Evolutionary conservation across 2,888 invertebrate genomes (phyloP).

Genomic region (Ferdinandea cuprea): DNA sequence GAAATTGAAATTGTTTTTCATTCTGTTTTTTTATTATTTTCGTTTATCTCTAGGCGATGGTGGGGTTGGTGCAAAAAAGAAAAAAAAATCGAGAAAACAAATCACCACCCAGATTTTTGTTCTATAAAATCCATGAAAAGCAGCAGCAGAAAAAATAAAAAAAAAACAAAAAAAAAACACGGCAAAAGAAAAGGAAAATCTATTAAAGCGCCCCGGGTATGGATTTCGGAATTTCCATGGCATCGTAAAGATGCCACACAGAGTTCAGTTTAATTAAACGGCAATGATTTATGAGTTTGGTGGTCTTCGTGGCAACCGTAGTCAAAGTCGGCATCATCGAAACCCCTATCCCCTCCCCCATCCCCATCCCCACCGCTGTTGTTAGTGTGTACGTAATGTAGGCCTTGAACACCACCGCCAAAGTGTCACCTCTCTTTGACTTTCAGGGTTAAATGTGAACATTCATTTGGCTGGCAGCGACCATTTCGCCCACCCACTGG

Average conservation of each 20-base stretch:
- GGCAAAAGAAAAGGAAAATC: conserved; percentile 33
- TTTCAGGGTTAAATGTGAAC: conserved; percentile 59
- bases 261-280: conserved; percentile 68
- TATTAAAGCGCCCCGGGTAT: conserved; percentile 45
- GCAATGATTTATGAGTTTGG: conserved; percentile 64
- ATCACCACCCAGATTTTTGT: conserved; percentile 1
- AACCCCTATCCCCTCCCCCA: too few species aligned
- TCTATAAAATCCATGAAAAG: neutral
- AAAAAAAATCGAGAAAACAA: neutral
- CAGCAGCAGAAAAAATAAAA: neutral
- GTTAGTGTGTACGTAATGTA: conserved; percentile 12
- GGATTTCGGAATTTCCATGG: conserved; percentile 59
- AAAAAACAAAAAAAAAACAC: neutral
- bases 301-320: conserved; percentile 35
- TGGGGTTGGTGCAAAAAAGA: neutral
- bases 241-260: conserved; percentile 57
- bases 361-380: conserved; percentile 34
- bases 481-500: conserved; percentile 22
- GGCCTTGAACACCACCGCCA: conserved; percentile 24
- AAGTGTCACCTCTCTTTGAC: conserved; percentile 45
- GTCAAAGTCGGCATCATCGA: conserved; percentile 24
- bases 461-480: conserved; percentile 38
- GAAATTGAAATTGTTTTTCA: conserved; percentile 1
- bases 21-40: neutral
- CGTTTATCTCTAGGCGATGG: neutral